A percentile compares a stretch with the other conserved stretches of the same genome.
phyloP scores from a whole-genome alignment of 1,140 invertebrate species.

The Antheraea pernyi region DNA sequence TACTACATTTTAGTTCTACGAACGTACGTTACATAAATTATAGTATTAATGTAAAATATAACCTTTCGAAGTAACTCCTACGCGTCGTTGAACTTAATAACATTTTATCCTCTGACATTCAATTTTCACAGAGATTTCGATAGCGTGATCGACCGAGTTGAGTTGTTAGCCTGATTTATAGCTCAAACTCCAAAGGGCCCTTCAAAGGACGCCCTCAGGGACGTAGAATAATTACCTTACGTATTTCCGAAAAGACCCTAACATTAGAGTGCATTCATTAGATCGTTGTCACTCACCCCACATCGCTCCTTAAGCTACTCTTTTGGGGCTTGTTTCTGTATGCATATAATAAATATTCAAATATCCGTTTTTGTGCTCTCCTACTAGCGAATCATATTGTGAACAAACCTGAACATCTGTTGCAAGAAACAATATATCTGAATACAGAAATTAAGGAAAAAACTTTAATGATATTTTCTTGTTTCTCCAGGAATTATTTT shows the following conservation, averaged over 20 bases:
- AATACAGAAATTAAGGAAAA: no score
- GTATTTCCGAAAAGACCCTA: slow-evolving; percentile 29
- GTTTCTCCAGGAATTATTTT: no score
- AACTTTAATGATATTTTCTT: no score
- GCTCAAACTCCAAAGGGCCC: slow-evolving; percentile 25
- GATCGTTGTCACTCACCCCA: slow-evolving; percentile 36
- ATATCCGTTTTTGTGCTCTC: no score
- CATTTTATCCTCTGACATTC: slow-evolving; percentile 1
- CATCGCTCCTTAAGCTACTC: slow-evolving; percentile 12
- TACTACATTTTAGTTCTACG: no score
- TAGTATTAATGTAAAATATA: no score
- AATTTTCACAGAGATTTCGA: slow-evolving; percentile 21
- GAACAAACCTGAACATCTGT: no score
- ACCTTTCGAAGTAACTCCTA: no score
- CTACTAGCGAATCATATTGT: no score
- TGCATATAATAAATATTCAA: neutral
- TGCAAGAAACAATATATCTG: no score
- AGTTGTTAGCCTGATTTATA: slow-evolving; percentile 54
- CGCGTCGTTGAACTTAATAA: neutral
- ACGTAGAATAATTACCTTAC: slow-evolving; percentile 35
- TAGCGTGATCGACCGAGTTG: slow-evolving; percentile 25
- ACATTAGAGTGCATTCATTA: slow-evolving; percentile 33
- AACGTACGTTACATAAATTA: no score
- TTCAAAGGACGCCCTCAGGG: slow-evolving; percentile 27
- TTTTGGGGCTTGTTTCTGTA: slow-evolving; percentile 9